Base-by-base conservation (phyloP, 2,888 invertebrate species). In the Acanthopleura granulata region DNA sequence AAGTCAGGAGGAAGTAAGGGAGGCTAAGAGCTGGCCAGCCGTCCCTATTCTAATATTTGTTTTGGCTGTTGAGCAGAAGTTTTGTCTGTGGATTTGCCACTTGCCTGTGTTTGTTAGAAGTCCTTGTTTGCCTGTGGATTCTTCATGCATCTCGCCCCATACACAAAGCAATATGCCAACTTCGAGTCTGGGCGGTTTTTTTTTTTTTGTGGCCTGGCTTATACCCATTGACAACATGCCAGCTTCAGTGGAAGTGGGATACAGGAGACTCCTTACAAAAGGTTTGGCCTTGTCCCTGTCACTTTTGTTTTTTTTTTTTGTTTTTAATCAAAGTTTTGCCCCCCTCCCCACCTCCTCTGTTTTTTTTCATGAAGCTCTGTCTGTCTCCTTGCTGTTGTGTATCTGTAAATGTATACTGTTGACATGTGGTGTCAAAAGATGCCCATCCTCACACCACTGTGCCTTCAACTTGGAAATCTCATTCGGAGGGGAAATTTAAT, bases 11-110 rank as follows among this genome's bases (percentile, higher is more conserved):
- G 57, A 57, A 57, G 57, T 57, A 57, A n/a, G n/a, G 57, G 22
- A 18, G 57, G 57, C 57, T 57, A 22, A 57, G 12, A 57, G 22
- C 57, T 57, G 22, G 57, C n/a, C 57, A 6, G 6, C 4, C 6
- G n/a, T 1, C 6, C 18, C 57, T 57, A 18, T 22, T 18, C 66
- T 27, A 66, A 66, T 66, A 66, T 66, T 66, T 66, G 29, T 66
- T 27, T 66, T 66, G 66, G 66, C 22, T 66, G 66, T 66, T 66
- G 29, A 57, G 66, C 27, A 27, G 25, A 6, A 66, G 66, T 66
- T 66, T 66, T 27, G 66, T 66, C 66, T 66, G 29, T 22, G 66
- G 15, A 27, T 16, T 27, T 27, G 29, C 66, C 29, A 66, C 66
- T 66, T 22, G 29, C 66, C 29, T 66, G 66, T 27, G 66, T 66